Base-by-base conservation (phyloP, 2,888 invertebrate genomes). In the Hydropsyche betteni region DNA sequence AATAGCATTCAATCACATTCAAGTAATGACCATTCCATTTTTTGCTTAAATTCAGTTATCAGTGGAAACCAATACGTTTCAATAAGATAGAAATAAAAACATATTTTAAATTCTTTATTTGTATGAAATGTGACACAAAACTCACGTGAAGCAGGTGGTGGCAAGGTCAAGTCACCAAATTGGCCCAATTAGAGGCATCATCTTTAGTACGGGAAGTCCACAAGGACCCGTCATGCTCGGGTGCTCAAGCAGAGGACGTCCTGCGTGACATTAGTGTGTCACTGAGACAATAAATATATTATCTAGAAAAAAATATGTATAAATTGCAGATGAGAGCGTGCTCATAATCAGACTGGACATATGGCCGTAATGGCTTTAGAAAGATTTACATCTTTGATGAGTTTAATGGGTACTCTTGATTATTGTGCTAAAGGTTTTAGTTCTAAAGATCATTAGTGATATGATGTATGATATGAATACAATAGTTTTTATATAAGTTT, bases 221-320 rank as follows among this genome's bases (percentile, higher is more conserved):
- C 75, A 75, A 75, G 75, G 75, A 75, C 69, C n/a, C n/a, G 24
- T 51, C 75, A 75, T 70, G 75, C 58, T 55, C 44, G 24, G 75
- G 16, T 61, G 75, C 24, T 14, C 55, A n/a, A n/a, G 38, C 24
- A 61, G 58, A 72, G 72, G 72, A 72, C 72, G 58, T 72, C 58
- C 72, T 16, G 5, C 12, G 44, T 61, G 58, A 72, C 72, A 72
- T 72, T 72, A 70, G 53, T 70, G 53, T 72, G 64, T 34, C 64
- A 64, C 34, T n/a, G 36, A 64, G 64, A 64, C 61, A 61, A 24
- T 24, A 24, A 36, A 64, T 16, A 58, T 24, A 64, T 36, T 36
- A 64, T 36, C 12, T 34, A 64, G n/a, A 8, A 34, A 36, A 8
- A 8, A 34, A 12, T 5, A 44, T 16, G 8, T 58, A 8, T 24